Evolutionary conservation across 2,888 invertebrate genomes (phyloP).

Genomic region (Xestia rhomboidea): DNA sequence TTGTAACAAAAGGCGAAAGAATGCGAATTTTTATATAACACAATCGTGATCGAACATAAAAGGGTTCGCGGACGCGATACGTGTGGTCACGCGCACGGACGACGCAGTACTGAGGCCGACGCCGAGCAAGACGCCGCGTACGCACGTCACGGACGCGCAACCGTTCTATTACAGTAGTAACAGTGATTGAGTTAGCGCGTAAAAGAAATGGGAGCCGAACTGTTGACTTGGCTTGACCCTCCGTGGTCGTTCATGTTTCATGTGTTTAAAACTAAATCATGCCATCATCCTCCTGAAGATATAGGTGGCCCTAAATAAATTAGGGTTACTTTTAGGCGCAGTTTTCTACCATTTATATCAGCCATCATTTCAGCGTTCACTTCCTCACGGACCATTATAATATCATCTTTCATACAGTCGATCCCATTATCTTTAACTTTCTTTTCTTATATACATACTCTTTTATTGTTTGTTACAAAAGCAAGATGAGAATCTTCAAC

Average conservation of each 20-base stretch:
- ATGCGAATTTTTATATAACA: constrained; percentile 80
- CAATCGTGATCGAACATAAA: constrained; percentile 70
- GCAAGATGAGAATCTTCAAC: background rate
- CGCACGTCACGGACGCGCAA: constrained; percentile 68
- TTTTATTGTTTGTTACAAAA: background rate
- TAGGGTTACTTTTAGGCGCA: background rate
- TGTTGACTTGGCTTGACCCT: constrained; percentile 50
- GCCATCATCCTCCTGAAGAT: background rate
- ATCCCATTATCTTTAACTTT: background rate
- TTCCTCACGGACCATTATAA: background rate
- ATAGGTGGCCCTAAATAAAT: background rate
- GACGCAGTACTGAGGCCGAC: constrained; percentile 77
- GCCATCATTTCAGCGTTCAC: background rate
- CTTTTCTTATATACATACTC: background rate
- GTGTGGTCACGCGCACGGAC: constrained; percentile 76
- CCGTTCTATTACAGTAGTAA: constrained; percentile 70
- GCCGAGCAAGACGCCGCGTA: constrained; percentile 53
- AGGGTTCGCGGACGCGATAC: constrained; percentile 67
- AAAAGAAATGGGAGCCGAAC: constrained; percentile 65
- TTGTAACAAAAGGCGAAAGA: constrained; percentile 65
- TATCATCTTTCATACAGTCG: background rate
- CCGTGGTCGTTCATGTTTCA: constrained; percentile 17
- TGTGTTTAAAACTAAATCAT: background rate
- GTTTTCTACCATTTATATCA: background rate
- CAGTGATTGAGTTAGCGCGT: constrained; percentile 66